Conservation (phyloP, 2,113 vertebrate species). For the Sapayoa aenigma region DNA sequence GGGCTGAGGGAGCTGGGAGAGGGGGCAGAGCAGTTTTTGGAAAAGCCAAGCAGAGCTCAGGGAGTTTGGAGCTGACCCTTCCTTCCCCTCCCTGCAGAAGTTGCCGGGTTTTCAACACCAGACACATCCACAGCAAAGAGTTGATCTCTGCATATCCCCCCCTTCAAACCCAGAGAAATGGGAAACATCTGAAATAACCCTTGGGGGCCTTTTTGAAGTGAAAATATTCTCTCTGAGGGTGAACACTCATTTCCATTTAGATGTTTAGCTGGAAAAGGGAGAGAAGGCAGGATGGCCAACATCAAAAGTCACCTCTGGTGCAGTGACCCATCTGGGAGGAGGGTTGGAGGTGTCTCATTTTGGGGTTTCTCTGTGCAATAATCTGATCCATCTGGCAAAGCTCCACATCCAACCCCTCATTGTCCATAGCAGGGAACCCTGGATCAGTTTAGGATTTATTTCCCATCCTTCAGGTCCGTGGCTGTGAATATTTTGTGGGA, state of each 20-base stretch:
- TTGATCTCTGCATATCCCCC: neutral
- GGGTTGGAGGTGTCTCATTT: neutral
- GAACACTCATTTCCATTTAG: neutral
- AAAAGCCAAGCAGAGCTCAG: neutral
- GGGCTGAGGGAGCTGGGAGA: neutral
- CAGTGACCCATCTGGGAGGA: neutral
- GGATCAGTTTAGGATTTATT: neutral
- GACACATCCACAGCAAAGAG: neutral
- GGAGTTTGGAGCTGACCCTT: neutral
- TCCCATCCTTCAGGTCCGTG: neutral
- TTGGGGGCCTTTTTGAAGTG: neutral
- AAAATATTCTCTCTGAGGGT: neutral
- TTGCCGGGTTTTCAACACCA: rapidly evolving
- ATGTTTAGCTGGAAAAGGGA: neutral
- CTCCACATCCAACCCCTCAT: rapidly evolving
- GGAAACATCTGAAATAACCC: neutral
- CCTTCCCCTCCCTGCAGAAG: neutral
- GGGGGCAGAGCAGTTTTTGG: neutral
- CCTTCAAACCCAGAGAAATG: neutral
- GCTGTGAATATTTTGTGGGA: neutral
- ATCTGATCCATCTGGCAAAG: neutral
- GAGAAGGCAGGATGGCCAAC: neutral
- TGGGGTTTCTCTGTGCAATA: neutral
- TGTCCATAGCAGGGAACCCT: neutral
- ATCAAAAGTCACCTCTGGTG: neutral